Evolutionary conservation across 2,797 vertebrate species (phyloP).

Genomic region (Falco concolor): DNA sequence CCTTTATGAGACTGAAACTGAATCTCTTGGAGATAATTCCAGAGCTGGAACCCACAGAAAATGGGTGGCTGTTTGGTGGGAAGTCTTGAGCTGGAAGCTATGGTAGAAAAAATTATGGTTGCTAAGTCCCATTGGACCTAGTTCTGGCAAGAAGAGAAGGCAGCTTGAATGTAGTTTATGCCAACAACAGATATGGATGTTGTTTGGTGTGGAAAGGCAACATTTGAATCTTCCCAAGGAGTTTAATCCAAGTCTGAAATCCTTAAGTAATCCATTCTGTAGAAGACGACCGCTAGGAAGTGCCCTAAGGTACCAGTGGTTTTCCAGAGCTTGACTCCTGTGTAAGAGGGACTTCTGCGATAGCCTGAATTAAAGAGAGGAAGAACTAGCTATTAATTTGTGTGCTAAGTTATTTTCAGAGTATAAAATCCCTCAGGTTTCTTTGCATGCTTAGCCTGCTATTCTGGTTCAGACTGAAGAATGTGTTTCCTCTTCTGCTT

Average conservation of each 20-base stretch:
- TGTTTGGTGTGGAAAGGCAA: slow-evolving; percentile 4
- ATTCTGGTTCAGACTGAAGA: not conserved
- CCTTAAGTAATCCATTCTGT: not conserved
- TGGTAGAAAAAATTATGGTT: not conserved
- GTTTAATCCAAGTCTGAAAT: not conserved
- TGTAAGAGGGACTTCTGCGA: not conserved
- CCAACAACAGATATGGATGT: not conserved
- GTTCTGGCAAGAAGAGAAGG: not conserved
- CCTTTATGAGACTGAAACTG: not conserved
- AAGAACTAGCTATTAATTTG: not conserved
- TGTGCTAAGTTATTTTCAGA: not conserved
- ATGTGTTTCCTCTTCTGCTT: not conserved
- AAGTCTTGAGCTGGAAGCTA: not conserved
- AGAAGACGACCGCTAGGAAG: not conserved
- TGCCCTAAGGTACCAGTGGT: not conserved
- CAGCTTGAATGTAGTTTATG: slow-evolving; percentile 38
- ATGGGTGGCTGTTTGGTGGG: not conserved
- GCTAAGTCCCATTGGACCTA: not conserved
- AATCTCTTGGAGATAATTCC: not conserved
- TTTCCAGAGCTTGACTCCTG: not conserved
- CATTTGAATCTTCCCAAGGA: not conserved
- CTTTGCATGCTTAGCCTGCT: not conserved
- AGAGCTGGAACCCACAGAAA: not conserved
- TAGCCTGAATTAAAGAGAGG: not conserved
- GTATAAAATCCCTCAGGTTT: not conserved